Conservation (phyloP, 2,888 invertebrate species). For the Argyra leucocephala region DNA sequence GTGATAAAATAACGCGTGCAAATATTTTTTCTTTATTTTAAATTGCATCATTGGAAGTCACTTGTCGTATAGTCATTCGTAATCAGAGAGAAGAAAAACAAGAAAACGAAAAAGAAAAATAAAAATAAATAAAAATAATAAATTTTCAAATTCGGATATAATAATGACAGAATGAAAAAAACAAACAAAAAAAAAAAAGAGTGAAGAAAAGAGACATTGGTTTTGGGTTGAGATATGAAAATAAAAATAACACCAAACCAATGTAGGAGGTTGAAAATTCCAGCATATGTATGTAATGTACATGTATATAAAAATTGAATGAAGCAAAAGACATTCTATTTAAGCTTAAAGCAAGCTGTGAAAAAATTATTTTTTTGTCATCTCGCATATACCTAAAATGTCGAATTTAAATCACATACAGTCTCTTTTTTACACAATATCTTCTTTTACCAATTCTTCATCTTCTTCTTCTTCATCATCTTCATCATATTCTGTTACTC, state of each 20-base stretch:
- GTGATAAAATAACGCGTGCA: conserved; percentile 6
- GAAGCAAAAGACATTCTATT: no score
- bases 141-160: background rate
- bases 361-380: no score
- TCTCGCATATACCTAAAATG: no score
- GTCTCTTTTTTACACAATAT: no score
- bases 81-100: background rate
- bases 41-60: conserved; percentile 3
- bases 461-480: no score
- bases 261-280: background rate
- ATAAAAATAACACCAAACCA: no score
- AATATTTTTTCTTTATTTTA: background rate
- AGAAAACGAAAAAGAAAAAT: background rate
- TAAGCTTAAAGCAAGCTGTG: no score
- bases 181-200: background rate
- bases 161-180: background rate
- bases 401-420: no score
- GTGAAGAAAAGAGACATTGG: background rate
- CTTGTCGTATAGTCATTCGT: background rate
- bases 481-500: background rate
- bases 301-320: background rate
- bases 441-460: no score
- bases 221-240: no score
- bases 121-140: background rate
- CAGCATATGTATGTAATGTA: background rate